Conservation (phyloP, 2,797 vertebrate genomes). For the Takifugu rubripes region DNA sequence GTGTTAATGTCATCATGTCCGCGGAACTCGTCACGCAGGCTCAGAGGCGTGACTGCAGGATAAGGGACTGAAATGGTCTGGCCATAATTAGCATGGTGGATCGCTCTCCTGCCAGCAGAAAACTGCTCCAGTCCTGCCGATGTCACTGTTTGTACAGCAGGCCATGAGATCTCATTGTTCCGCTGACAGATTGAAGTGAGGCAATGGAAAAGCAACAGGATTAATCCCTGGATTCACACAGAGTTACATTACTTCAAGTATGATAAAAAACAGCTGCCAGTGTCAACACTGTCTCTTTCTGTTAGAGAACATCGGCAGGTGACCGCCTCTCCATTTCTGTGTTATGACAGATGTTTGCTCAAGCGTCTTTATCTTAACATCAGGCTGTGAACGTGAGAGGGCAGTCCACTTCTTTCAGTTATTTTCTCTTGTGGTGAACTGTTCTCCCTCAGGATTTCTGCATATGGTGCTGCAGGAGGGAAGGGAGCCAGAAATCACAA, state of each 20-base stretch:
- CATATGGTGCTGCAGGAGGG: constrained; percentile 87
- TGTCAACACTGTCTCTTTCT: constrained; percentile 5
- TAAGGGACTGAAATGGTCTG: constrained; percentile 28
- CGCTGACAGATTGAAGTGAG: constrained; percentile 9
- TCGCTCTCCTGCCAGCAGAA: constrained; percentile 34
- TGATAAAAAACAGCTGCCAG: constrained; percentile 12
- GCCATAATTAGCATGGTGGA: constrained; percentile 14
- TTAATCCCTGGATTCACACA: constrained; percentile 12
- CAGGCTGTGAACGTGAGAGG: neutral
- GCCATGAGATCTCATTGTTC: constrained; percentile 45
- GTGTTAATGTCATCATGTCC: neutral
- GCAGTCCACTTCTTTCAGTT: constrained; percentile 18
- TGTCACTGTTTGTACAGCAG: constrained; percentile 23
- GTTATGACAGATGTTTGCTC: constrained; percentile 4
- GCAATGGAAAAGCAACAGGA: neutral
- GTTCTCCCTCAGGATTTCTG: constrained; percentile 82
- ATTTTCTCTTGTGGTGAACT: constrained; percentile 9
- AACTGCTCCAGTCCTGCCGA: constrained; percentile 32
- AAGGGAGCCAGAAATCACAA: constrained; percentile 91
- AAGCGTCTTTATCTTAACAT: constrained; percentile 1
- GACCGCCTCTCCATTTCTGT: constrained; percentile 2
- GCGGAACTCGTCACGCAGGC: neutral
- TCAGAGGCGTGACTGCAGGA: constrained; percentile 29
- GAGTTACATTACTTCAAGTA: neutral
- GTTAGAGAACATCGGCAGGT: constrained; percentile 6